Percentiles rank a stretch among this genome's conserved stretches.
Evolutionary conservation across 2,113 vertebrate genomes (phyloP).

Genomic region (Phalacrocorax brasilianus): DNA sequence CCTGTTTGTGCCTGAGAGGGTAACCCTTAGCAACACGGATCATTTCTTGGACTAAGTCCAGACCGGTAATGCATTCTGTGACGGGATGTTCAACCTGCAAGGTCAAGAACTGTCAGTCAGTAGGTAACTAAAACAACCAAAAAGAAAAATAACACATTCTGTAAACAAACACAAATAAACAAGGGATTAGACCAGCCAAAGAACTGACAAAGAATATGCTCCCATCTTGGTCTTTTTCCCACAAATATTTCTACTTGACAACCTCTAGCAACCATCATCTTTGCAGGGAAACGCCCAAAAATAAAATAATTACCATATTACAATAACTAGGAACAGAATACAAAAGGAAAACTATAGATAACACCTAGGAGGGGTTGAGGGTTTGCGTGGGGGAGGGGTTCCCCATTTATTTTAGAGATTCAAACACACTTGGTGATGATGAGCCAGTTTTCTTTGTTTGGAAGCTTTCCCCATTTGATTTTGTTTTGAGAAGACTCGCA

Average conservation of each 20-base stretch:
- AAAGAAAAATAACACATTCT: not conserved
- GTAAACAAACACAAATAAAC: constrained; percentile 26
- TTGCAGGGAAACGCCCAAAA: not conserved
- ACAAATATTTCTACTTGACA: not conserved
- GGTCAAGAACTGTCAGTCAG: constrained; percentile 71
- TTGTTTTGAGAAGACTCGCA: not conserved
- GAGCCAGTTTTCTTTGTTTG: not conserved
- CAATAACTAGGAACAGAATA: not conserved
- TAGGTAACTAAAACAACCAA: constrained; percentile 37
- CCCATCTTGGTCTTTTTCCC: not conserved
- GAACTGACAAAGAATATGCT: not conserved
- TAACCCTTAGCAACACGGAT: constrained; percentile 97
- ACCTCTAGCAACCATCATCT: not conserved
- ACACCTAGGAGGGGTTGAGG: not conserved
- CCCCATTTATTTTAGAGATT: not conserved
- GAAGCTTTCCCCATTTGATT: not conserved
- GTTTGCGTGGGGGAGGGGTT: not conserved
- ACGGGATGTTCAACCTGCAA: constrained; percentile 97
- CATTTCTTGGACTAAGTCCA: constrained; percentile 99
- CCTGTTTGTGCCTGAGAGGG: constrained; percentile 87
- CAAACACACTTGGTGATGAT: not conserved
- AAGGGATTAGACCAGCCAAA: not conserved
- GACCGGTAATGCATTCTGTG: constrained; percentile 95
- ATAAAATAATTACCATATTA: not conserved
- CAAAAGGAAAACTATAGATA: not conserved